Percentiles rank a stretch among this genome's conserved stretches.
Conservation (phyloP, 92 coral and sea anemone genomes). For the Hydrozoanthus gracilis region DNA sequence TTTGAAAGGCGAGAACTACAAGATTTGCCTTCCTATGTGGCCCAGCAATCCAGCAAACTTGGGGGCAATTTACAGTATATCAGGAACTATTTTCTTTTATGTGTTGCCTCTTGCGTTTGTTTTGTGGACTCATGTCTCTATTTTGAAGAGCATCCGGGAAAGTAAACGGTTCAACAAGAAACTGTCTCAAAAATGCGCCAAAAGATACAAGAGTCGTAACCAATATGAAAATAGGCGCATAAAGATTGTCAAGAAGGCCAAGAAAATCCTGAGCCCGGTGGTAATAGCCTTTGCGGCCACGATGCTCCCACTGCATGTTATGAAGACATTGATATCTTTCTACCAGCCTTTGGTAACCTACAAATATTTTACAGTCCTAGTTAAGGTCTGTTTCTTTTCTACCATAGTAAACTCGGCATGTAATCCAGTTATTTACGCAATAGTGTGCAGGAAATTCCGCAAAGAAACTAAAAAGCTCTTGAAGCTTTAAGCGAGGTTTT, state of each 20-base stretch:
- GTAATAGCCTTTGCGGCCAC: constrained; percentile 16
- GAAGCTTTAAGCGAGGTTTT: too few species aligned
- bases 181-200: background rate
- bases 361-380: background rate
- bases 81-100: background rate
- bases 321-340: background rate
- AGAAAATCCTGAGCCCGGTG: constrained; percentile 27
- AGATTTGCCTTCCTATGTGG: background rate
- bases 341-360: background rate
- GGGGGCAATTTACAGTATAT: background rate
- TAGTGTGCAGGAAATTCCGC: constrained; percentile 1
- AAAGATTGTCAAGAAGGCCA: constrained; percentile 28
- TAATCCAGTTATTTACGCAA: constrained; percentile 17
- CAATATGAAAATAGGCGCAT: constrained; percentile 13
- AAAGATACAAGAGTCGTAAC: background rate
- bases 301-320: background rate
- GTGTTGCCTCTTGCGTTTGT: background rate
- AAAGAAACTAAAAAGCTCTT: background rate
- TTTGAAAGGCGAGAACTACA: background rate
- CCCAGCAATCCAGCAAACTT: background rate
- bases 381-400: constrained; percentile 7
- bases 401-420: constrained; percentile 21
- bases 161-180: constrained; percentile 9
- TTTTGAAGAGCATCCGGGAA: background rate
- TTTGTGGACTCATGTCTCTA: constrained; percentile 4